Evolutionary conservation across 2,113 vertebrate species (phyloP).

Genomic region (Ciconia stormi): DNA sequence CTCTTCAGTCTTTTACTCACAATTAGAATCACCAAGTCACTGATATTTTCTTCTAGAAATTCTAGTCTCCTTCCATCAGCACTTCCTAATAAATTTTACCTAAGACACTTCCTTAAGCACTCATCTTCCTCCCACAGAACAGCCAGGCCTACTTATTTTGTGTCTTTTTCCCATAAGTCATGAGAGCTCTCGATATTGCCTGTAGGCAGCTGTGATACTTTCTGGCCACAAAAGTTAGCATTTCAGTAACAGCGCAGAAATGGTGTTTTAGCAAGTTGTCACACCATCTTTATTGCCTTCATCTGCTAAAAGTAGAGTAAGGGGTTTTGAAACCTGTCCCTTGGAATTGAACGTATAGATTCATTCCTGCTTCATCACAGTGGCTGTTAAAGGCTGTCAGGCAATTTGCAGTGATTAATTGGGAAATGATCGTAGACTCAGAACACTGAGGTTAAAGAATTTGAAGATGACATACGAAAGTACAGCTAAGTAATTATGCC

Average conservation of each 20-base stretch:
- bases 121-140: background rate
- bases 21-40: background rate
- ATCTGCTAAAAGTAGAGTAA: constrained; percentile 16
- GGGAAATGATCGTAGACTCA: constrained; percentile 58
- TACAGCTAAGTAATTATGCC: constrained; percentile 65
- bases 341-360: constrained; percentile 44
- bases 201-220: constrained; percentile 9
- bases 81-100: background rate
- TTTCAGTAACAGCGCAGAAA: constrained; percentile 34
- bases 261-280: constrained; percentile 31
- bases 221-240: background rate
- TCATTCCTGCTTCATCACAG: constrained; percentile 54
- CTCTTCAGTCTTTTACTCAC: background rate
- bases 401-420: constrained; percentile 70
- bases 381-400: constrained; percentile 67
- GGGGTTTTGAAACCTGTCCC: background rate
- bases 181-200: background rate
- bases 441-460: constrained; percentile 66
- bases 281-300: constrained; percentile 42
- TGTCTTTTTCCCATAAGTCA: background rate
- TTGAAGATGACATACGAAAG: constrained; percentile 70
- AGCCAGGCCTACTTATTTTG: background rate
- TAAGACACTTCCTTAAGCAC: background rate
- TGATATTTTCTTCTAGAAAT: background rate
- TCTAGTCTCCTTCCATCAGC: background rate